Percentiles rank a stretch among this genome's conserved stretches.
Evolutionary conservation across 2,888 invertebrate genomes (phyloP).

Genomic region (Eilema griseolum): DNA sequence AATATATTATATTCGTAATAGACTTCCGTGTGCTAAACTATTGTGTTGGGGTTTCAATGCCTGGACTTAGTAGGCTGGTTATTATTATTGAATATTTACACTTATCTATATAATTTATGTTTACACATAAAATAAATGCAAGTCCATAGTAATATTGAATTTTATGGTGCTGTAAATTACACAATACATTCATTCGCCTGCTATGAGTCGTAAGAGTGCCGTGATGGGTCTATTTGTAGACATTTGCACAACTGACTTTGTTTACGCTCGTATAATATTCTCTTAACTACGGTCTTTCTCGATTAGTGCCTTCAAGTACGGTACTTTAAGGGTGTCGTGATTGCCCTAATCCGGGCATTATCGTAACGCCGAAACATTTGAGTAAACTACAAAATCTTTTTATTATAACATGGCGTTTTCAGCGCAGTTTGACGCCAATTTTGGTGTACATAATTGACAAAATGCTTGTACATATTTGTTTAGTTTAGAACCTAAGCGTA

Average conservation of each 20-base stretch:
- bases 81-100: neutral
- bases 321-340: constrained; percentile 37
- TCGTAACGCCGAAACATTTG: constrained; percentile 41
- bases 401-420: constrained; percentile 21
- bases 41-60: neutral
- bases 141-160: neutral
- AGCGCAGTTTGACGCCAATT: constrained; percentile 24
- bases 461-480: neutral
- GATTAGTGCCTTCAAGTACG: constrained; percentile 25
- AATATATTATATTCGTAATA: too few relatives aligned
- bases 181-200: neutral
- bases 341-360: constrained; percentile 45
- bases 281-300: constrained; percentile 27
- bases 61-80: neutral
- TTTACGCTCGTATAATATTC: constrained; percentile 22
- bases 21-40: too few relatives aligned
- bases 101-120: neutral
- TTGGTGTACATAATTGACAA: neutral
- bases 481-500: neutral
- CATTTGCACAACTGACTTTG: constrained; percentile 11
- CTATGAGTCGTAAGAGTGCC: neutral
- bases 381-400: constrained; percentile 22
- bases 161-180: neutral
- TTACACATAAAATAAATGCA: neutral
- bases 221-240: constrained; percentile 22